Percentiles rank a stretch among this genome's conserved stretches.
These are phyloP conservation scores for Scarus forsteni DNA, from an alignment of 2,797 vertebrate species.

Conservation along the genomic window DNA sequence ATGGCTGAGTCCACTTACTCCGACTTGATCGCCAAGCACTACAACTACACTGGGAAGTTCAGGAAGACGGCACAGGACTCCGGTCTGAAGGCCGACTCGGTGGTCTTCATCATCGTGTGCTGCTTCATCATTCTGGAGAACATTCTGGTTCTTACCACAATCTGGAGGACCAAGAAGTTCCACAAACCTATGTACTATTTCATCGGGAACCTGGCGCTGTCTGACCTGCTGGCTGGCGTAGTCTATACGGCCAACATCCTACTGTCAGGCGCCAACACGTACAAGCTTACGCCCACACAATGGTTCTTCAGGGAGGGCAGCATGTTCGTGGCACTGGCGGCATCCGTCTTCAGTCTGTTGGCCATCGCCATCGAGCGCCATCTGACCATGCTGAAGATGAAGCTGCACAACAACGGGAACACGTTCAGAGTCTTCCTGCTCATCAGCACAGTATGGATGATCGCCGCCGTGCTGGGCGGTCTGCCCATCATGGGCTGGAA, in stretches of 20 bases:
- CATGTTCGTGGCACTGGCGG: conserved; percentile 97
- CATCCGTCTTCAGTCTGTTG: conserved; percentile 96
- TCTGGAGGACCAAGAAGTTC: conserved; percentile 99
- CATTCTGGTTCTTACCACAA: conserved; percentile 94
- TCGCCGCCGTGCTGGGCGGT: conserved; percentile 90
- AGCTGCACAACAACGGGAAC: conserved; percentile 93
- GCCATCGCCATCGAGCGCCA: conserved; percentile 98
- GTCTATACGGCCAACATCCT: conserved; percentile 96
- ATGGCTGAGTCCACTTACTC: conserved; percentile 86
- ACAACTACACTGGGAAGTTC: conserved; percentile 97
- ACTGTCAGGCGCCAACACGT: conserved; percentile 94
- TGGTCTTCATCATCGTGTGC: conserved; percentile 96
- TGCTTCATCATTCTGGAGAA: conserved; percentile 98
- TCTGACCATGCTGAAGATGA: conserved; percentile 99
- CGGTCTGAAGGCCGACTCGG: conserved; percentile 90
- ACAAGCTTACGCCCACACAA: conserved; percentile 90
- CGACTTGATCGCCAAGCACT: conserved; percentile 92
- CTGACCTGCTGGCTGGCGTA: conserved; percentile 94
- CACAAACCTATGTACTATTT: conserved; percentile 99
- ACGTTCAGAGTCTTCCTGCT: conserved; percentile 94
- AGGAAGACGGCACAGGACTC: conserved; percentile 83
- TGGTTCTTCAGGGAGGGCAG: conserved; percentile 97
- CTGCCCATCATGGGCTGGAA: conserved; percentile 98
- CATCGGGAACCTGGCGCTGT: conserved; percentile 98
- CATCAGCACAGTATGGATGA: conserved; percentile 95